These are phyloP conservation scores for Ctenoplectra terminalis DNA, from an alignment of 1,140 invertebrate species.

Conservation along the genomic window DNA sequence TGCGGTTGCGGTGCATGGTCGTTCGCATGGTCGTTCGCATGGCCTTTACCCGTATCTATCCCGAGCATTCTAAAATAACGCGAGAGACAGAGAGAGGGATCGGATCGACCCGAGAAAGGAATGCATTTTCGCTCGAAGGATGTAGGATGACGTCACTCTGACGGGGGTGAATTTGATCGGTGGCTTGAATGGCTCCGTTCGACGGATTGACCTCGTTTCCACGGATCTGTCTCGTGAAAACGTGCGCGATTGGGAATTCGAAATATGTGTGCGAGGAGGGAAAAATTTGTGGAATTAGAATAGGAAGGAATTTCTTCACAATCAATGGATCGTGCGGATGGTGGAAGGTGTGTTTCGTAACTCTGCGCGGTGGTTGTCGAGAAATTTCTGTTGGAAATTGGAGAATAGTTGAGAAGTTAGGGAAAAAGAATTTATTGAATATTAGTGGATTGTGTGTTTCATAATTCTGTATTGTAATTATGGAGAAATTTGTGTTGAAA, in stretches of 20 bases:
- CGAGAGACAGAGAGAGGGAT: neutral
- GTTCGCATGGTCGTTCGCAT: too few species aligned
- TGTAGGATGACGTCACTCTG: conserved; percentile 16
- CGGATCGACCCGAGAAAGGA: conserved; percentile 24
- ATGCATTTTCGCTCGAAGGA: conserved; percentile 45
- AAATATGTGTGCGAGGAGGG: neutral
- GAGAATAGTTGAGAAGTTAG: too few species aligned
- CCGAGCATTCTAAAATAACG: conserved; percentile 58
- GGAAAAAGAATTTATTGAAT: too few species aligned
- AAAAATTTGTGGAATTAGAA: neutral
- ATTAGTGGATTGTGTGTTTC: too few species aligned
- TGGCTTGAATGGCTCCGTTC: conserved; percentile 14
- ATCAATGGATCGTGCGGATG: neutral
- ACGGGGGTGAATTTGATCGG: conserved; percentile 15
- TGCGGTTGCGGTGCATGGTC: too few species aligned
- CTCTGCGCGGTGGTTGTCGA: neutral
- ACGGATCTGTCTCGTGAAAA: conserved; percentile 34
- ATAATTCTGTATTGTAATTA: too few species aligned
- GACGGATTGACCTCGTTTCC: conserved; percentile 17
- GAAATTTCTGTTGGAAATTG: too few species aligned
- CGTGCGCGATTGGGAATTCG: conserved; percentile 10
- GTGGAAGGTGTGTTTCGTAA: too few species aligned
- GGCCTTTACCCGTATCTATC: conserved; percentile 28
- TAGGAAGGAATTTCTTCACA: neutral
- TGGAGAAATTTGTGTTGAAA: too few species aligned